Evolutionary conservation across 2,797 vertebrate genomes (phyloP).

Genomic region (Rhinichthys osculus): DNA sequence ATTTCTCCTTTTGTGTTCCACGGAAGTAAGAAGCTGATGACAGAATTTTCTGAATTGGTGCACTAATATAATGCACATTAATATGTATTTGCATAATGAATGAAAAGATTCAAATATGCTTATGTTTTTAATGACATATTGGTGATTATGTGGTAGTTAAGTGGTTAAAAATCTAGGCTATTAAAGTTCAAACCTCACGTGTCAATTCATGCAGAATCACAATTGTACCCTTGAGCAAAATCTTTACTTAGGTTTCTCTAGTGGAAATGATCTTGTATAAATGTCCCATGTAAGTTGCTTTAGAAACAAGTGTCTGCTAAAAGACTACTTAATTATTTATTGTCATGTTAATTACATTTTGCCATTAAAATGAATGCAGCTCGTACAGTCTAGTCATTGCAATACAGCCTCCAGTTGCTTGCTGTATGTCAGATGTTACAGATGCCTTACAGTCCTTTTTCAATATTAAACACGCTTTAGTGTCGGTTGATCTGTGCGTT

Average conservation of each 20-base stretch:
- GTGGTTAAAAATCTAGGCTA: neutral
- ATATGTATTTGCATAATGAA: neutral
- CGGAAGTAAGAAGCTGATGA: neutral
- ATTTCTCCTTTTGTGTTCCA: neutral
- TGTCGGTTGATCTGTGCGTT: conserved; percentile 17
- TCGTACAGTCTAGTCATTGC: neutral
- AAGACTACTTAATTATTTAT: conserved; percentile 10
- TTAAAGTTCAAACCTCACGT: neutral
- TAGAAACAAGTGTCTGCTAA: neutral
- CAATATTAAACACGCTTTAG: neutral
- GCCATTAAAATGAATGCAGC: conserved; percentile 13
- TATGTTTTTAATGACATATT: neutral
- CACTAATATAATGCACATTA: neutral
- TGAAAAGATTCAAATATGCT: neutral
- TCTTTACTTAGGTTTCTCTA: neutral
- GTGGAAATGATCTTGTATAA: neutral
- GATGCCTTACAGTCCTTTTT: conserved; percentile 5
- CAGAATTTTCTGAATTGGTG: neutral
- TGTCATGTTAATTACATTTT: neutral
- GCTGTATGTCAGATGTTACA: neutral
- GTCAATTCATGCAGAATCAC: neutral
- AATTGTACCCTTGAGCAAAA: neutral
- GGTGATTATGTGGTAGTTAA: neutral
- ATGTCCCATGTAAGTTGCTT: neutral
- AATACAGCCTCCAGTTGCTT: neutral